These are phyloP conservation scores for Pseudomugil gertrudae DNA, from an alignment of 2,797 vertebrate genomes.

Conservation along the genomic window DNA sequence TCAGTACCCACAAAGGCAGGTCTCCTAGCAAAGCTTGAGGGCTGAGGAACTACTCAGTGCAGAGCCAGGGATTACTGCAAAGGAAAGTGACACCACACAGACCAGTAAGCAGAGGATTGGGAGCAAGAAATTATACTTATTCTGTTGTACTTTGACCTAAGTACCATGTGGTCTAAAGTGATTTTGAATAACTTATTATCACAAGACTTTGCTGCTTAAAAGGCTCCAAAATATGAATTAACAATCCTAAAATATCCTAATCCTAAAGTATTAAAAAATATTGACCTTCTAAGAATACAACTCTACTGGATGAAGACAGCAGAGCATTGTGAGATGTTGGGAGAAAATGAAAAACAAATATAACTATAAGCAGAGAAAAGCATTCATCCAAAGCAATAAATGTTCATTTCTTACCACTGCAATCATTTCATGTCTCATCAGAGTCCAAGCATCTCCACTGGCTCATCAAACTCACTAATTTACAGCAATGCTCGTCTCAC, in stretches of 20 bases:
- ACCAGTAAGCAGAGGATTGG: slow-evolving; percentile 73
- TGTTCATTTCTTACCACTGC: slow-evolving; percentile 9
- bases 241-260: too few species aligned
- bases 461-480: slow-evolving; percentile 3
- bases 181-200: neutral
- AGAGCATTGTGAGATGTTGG: neutral
- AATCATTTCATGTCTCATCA: neutral
- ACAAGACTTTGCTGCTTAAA: slow-evolving; percentile 7
- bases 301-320: neutral
- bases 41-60: slow-evolving; percentile 94
- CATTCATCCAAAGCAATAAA: neutral
- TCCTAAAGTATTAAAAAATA: neutral
- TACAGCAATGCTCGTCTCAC: slow-evolving; percentile 38
- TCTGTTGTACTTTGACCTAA: slow-evolving; percentile 23
- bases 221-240: neutral
- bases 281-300: slow-evolving; percentile 1
- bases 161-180: slow-evolving; percentile 14
- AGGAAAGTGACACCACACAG: slow-evolving; percentile 91
- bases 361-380: neutral
- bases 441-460: neutral
- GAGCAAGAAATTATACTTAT: slow-evolving; percentile 42
- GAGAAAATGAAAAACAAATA: neutral
- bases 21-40: slow-evolving; percentile 87
- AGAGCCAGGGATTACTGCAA: slow-evolving; percentile 99
- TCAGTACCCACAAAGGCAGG: slow-evolving; percentile 81